Evolutionary conservation across 1,140 invertebrate genomes (phyloP), one percentile per base, ranked within the genome.

Genomic region (Choristoneura fumiferana): DNA sequence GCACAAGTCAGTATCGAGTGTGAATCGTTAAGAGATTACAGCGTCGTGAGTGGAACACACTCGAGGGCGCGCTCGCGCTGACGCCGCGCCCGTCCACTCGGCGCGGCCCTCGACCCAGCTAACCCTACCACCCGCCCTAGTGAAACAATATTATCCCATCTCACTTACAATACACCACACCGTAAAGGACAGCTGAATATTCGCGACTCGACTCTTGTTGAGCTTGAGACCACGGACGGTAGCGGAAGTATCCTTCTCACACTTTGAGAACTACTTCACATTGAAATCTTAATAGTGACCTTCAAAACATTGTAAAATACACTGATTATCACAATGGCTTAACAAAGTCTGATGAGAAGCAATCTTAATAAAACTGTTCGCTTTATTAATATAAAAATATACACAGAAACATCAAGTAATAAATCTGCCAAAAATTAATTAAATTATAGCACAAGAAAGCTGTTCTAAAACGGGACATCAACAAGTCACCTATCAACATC

Each of bases 11-110:
- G 29, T 49, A 49, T 49, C 43, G 1, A 49, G 18, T 49, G 43
- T 22, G 43, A 49, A 49, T 57, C 58, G 58, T 68, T 60, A 60
- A 62, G 53, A 64, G 54, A 69, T 65, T 69, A 69, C 57, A 62
- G 10, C 10, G 43, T 49, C 56, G 57, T 65, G 57, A 58, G 61
- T 62, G 57, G 56, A 22, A n/a, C 43, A 12, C 53, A n/a, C 38
- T 54, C 33, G 54, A 60, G 49, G 33, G 45, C 22, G 17, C 43
- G 43, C 22, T 49, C 18, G 18, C 37, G 62, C 66, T 69, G 66
- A 69, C 62, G 34, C 56, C 4, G 58, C 59, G 45, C 55, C 39
- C 37, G 38, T 8, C 65, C 45, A 57, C 60, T 49, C 57, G 40
- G 38, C 33, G n/a, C 43, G 37, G 35, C 54, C 57, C 43, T 49